These are phyloP conservation scores for Campoletis sonorensis DNA, from an alignment of 1,140 invertebrate species.

Conservation along the genomic window DNA sequence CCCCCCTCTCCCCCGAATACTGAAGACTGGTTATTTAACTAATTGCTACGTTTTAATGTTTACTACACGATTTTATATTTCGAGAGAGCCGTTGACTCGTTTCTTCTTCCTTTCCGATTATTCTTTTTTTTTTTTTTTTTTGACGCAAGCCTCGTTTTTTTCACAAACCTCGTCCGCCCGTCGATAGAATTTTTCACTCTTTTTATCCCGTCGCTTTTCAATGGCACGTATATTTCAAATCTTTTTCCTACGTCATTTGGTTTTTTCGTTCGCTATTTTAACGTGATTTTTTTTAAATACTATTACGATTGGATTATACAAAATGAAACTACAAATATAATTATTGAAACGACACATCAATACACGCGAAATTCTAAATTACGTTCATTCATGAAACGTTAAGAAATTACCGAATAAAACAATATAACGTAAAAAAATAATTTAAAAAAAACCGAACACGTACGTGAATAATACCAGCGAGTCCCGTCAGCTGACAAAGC, in stretches of 20 bases:
- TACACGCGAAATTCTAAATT: slow-evolving; percentile 63
- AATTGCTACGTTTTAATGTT: slow-evolving; percentile 69
- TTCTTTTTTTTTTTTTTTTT: too few species aligned
- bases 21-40: slow-evolving; percentile 75
- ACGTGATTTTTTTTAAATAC: too few species aligned
- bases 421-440: slow-evolving; percentile 36
- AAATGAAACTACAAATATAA: slow-evolving; percentile 23
- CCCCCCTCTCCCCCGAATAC: slow-evolving; percentile 60
- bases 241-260: too few species aligned
- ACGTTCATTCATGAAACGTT: slow-evolving; percentile 62
- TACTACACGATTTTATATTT: slow-evolving; percentile 48
- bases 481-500: neutral
- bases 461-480: neutral
- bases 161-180: neutral
- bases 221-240: too few species aligned
- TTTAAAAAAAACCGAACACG: neutral
- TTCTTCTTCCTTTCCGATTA: slow-evolving; percentile 9
- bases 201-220: neutral
- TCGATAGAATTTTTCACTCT: neutral
- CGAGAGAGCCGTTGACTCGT: slow-evolving; percentile 1
- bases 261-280: too few species aligned
- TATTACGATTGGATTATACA: neutral
- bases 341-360: slow-evolving; percentile 1
- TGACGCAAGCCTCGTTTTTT: neutral
- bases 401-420: slow-evolving; percentile 52